phyloP scores from a whole-genome alignment of 2,797 vertebrate species.

The Denticeps clupeoides region DNA sequence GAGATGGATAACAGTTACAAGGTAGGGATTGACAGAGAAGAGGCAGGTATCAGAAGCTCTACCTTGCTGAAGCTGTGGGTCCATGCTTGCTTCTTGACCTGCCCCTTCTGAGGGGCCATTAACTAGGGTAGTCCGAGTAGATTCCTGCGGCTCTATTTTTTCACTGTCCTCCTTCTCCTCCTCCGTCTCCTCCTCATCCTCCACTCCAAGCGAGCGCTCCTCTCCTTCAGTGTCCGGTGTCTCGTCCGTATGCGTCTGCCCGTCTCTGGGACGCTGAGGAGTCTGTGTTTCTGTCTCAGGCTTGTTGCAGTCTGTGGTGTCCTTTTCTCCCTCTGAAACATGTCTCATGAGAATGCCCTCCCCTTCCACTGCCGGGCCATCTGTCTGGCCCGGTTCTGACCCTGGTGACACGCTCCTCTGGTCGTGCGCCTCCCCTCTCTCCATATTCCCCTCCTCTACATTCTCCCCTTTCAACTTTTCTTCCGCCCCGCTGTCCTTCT shows the following conservation, averaged over 20 bases:
- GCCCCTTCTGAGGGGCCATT: conserved; percentile 11
- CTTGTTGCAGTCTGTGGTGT: conserved; percentile 9
- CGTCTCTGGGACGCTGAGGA: no score
- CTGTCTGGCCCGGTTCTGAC: no score
- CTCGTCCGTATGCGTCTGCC: background rate
- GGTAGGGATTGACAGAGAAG: conserved; percentile 3
- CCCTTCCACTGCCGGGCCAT: no score
- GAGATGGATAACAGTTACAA: background rate
- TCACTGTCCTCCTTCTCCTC: conserved; percentile 4
- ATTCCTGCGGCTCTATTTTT: background rate
- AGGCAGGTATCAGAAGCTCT: conserved; percentile 15
- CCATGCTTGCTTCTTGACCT: conserved; percentile 20
- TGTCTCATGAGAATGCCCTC: no score
- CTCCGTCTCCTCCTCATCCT: background rate
- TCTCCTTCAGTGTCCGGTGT: conserved; percentile 5
- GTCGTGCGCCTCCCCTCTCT: conserved; percentile 7
- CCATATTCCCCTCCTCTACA: background rate
- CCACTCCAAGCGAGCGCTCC: background rate
- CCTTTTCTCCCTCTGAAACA: background rate
- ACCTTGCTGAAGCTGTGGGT: conserved; percentile 28
- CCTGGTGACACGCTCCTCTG: conserved; percentile 18
- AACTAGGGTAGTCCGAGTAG: conserved; percentile 6
- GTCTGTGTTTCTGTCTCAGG: conserved; percentile 1
- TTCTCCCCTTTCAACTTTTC: conserved; percentile 8
- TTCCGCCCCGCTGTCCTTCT: background rate